Evolutionary conservation across 2,888 invertebrate species (phyloP).

Genomic region (Agrotis segetum): DNA sequence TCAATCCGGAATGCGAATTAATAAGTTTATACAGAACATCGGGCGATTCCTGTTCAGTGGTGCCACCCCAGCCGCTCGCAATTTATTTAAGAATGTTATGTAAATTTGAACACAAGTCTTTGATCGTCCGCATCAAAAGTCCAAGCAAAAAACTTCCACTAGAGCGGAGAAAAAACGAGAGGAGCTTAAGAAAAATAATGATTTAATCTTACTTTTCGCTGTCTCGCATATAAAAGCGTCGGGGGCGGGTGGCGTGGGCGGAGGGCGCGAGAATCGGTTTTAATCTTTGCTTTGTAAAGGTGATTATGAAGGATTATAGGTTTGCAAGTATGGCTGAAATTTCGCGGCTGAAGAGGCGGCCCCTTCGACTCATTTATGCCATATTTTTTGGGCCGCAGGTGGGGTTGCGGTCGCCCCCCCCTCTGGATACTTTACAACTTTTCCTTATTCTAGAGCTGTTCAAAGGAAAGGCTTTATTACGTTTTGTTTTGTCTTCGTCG

Average conservation of each 20-base stretch:
- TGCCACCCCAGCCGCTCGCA: conserved; percentile 81
- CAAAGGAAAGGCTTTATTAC: conserved; percentile 87
- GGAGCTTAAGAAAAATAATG: conserved; percentile 91
- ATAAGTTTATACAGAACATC: conserved; percentile 84
- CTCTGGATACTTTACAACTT: conserved; percentile 84
- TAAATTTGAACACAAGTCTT: conserved; percentile 91
- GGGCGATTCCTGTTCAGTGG: conserved; percentile 75
- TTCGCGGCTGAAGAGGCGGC: conserved; percentile 86
- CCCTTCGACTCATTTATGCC: conserved; percentile 85
- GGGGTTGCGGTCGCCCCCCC: conserved; percentile 87
- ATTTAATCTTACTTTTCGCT: conserved; percentile 91
- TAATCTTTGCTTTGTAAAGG: conserved; percentile 92
- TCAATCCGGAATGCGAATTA: conserved; percentile 84
- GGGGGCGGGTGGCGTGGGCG: conserved; percentile 72
- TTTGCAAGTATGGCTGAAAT: conserved; percentile 91
- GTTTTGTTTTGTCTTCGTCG: conserved; percentile 81
- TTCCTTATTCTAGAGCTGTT: conserved; percentile 85
- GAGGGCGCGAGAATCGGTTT: conserved; percentile 89
- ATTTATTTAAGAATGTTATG: conserved; percentile 91
- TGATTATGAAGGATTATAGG: conserved; percentile 92
- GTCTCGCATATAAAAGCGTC: conserved; percentile 90
- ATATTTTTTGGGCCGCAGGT: conserved; percentile 87
- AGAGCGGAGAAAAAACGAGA: conserved; percentile 87
- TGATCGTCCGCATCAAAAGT: conserved; percentile 91
- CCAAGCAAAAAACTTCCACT: conserved; percentile 88